phyloP scores from a whole-genome alignment of 2,113 vertebrate genomes.

The Beaufortia kweichowensis region DNA sequence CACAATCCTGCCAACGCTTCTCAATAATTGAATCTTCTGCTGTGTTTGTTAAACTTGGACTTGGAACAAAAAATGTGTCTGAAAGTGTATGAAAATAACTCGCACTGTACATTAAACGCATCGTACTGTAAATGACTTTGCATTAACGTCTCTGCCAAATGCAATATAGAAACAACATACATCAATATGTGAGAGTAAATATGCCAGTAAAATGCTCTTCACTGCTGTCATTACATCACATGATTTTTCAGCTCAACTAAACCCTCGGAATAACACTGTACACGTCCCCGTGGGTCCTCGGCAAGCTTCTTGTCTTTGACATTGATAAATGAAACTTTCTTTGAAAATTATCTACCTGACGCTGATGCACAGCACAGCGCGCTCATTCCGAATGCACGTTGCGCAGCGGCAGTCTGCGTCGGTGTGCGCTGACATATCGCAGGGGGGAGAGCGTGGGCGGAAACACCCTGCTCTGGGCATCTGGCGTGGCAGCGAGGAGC shows the following conservation, averaged over 20 bases:
- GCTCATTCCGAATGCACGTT: conserved; percentile 28
- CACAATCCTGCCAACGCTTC: conserved; percentile 47
- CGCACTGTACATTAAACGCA: no score
- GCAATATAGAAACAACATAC: no score
- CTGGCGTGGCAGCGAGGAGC: conserved; percentile 39
- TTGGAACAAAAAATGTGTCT: not conserved
- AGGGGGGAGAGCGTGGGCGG: conserved; percentile 18
- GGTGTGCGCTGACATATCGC: not conserved
- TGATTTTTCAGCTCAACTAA: not conserved
- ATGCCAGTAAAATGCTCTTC: not conserved
- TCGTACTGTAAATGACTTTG: no score
- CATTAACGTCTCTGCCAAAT: no score
- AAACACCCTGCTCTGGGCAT: conserved; percentile 39
- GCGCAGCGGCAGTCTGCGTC: not conserved
- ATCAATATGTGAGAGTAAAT: no score
- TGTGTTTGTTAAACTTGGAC: conserved; percentile 33
- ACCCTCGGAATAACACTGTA: not conserved
- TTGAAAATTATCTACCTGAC: conserved; percentile 41
- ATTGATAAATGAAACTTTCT: conserved; percentile 49
- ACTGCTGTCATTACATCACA: conserved; percentile 1
- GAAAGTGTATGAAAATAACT: no score
- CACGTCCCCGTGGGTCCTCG: not conserved
- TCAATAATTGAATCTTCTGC: conserved; percentile 64
- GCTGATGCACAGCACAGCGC: conserved; percentile 37
- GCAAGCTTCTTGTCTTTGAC: conserved; percentile 25